A percentile compares a stretch with the other conserved stretches of the same genome.
phyloP scores from a whole-genome alignment of 2,113 vertebrate genomes.

The Sinocyclocheilus grahami region DNA sequence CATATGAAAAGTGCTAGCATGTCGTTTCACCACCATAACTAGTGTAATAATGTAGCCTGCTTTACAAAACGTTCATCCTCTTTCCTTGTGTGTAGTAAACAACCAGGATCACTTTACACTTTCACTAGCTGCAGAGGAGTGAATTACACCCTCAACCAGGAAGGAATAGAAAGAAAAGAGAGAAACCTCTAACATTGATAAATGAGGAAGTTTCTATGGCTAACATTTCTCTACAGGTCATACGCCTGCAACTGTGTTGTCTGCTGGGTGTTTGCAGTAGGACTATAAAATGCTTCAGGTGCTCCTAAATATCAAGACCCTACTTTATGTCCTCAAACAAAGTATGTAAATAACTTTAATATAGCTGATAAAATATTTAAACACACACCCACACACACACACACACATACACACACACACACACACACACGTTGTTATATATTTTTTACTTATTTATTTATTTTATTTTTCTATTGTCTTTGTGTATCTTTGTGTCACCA shows the following conservation, averaged over 20 bases:
- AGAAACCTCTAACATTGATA: background rate
- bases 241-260: background rate
- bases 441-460: too few relatives aligned
- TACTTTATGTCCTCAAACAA: background rate
- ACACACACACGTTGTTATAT: too few relatives aligned
- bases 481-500: too few relatives aligned
- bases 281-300: conserved; percentile 5
- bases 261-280: conserved; percentile 12
- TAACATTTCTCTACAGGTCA: conserved; percentile 13
- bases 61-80: conserved; percentile 46
- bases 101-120: conserved; percentile 22
- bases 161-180: background rate
- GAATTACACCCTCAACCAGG: background rate
- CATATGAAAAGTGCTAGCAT: conserved; percentile 69
- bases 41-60: conserved; percentile 60
- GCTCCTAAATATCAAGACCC: background rate
- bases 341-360: background rate
- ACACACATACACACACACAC: too few relatives aligned
- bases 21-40: conserved; percentile 58
- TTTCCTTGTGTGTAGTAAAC: conserved; percentile 37
- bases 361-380: background rate
- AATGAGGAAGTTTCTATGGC: background rate
- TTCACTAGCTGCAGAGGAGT: background rate
- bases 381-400: too few relatives aligned
- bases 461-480: background rate